Conservation (phyloP, 2,113 vertebrate genomes). For the Mellivora capensis region DNA sequence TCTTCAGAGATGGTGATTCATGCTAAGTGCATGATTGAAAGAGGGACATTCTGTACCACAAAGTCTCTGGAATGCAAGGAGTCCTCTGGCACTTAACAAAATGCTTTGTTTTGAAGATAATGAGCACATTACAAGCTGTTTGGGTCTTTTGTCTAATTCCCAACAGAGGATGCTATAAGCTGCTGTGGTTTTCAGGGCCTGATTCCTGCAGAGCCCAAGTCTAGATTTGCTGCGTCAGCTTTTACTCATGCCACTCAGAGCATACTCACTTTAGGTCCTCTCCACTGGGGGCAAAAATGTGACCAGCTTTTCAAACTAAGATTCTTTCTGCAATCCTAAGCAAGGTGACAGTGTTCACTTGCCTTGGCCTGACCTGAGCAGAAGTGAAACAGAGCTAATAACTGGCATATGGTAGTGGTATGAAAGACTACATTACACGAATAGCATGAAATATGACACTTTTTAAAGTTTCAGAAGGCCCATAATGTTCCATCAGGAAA, state of each 20-base stretch:
- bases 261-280: background rate
- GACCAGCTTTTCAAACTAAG: conserved; percentile 32
- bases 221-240: conserved; percentile 75
- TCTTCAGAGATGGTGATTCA: conserved; percentile 64
- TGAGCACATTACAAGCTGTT: conserved; percentile 79
- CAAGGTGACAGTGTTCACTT: conserved; percentile 62
- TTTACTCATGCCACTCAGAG: conserved; percentile 31
- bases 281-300: conserved; percentile 25
- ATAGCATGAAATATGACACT: conserved; percentile 24
- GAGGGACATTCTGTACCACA: conserved; percentile 47
- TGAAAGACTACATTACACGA: background rate
- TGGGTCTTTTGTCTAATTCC: conserved; percentile 78
- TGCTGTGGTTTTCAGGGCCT: conserved; percentile 55
- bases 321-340: conserved; percentile 63
- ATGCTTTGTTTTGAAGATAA: conserved; percentile 82
- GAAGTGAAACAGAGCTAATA: conserved; percentile 70
- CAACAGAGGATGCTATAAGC: conserved; percentile 70
- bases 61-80: conserved; percentile 61
- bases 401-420: conserved; percentile 52
- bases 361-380: conserved; percentile 32
- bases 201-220: conserved; percentile 68
- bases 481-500: conserved; percentile 37
- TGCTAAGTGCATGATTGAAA: conserved; percentile 49
- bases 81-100: conserved; percentile 68
- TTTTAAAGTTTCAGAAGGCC: conserved; percentile 56